Evolutionary conservation across 2,888 invertebrate species (phyloP).

Genomic region (Caenorhabditis wallacei): DNA sequence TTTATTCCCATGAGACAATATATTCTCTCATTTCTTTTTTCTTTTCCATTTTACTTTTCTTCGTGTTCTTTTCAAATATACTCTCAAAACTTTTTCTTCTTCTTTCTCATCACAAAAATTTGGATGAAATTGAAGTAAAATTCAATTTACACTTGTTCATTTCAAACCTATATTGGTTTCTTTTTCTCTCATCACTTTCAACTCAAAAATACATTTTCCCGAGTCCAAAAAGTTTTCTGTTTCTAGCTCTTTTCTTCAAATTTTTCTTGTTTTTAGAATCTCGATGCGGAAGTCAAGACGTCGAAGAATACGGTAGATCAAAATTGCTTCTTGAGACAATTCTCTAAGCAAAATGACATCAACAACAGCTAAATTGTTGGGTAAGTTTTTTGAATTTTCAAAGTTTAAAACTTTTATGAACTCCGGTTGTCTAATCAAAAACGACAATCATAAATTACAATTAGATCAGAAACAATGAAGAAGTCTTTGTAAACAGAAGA

Average conservation of each 20-base stretch:
- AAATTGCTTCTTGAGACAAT: background rate
- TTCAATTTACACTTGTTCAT: constrained; percentile 36
- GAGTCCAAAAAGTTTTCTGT: background rate
- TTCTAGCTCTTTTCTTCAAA: constrained; percentile 3
- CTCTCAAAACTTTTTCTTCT: background rate
- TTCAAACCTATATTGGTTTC: constrained; percentile 16
- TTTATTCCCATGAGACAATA: constrained; percentile 42
- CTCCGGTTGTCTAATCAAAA: too few species aligned
- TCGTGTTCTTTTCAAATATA: constrained; percentile 16
- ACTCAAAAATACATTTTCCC: constrained; percentile 1
- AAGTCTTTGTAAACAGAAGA: too few species aligned
- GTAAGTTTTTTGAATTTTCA: constrained; percentile 19
- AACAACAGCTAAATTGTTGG: constrained; percentile 57
- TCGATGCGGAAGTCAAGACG: constrained; percentile 32
- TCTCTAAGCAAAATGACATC: constrained; percentile 33
- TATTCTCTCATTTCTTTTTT: constrained; percentile 9
- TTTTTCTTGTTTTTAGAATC: constrained; percentile 2
- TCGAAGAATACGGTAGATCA: constrained; percentile 22
- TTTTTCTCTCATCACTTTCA: background rate
- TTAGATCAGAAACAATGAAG: too few species aligned
- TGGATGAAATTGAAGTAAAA: constrained; percentile 26
- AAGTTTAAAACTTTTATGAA: too few species aligned
- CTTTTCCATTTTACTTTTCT: constrained; percentile 6
- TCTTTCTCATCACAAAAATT: constrained; percentile 1
- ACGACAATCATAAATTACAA: too few species aligned